A percentile compares a stretch with the other conserved stretches of the same genome.
Evolutionary conservation across 2,113 vertebrate genomes (phyloP).

Genomic region (Nanger granti): DNA sequence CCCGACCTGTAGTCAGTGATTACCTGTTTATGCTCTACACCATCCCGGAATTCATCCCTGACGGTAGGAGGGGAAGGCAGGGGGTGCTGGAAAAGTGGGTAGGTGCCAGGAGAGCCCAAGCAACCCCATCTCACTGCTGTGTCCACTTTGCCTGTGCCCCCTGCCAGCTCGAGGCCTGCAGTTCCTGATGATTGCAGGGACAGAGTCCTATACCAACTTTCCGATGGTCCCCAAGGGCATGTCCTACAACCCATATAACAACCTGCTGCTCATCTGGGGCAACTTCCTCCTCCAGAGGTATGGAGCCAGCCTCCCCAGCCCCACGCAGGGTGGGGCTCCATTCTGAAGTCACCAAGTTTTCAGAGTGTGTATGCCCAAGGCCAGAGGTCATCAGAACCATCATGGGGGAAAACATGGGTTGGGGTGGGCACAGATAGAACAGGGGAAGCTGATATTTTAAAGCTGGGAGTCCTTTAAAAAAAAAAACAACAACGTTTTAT

Average conservation of each 20-base stretch:
- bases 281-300: slow-evolving; percentile 72
- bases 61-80: slow-evolving; percentile 27
- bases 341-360: neutral
- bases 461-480: neutral
- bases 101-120: neutral
- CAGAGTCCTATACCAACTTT: neutral
- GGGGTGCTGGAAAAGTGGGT: neutral
- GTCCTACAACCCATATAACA: slow-evolving; percentile 53
- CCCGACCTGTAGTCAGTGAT: neutral
- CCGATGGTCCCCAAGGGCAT: slow-evolving; percentile 46
- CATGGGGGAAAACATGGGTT: neutral
- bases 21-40: neutral
- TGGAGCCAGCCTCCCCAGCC: neutral
- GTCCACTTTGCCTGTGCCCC: neutral
- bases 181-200: slow-evolving; percentile 61
- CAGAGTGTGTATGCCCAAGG: neutral
- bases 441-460: neutral
- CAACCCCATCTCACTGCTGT: neutral
- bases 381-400: neutral
- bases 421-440: neutral
- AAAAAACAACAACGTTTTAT: neutral
- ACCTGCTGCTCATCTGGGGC: slow-evolving; percentile 72
- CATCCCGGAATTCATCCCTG: slow-evolving; percentile 50
- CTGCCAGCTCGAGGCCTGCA: slow-evolving; percentile 13
- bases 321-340: neutral